phyloP scores from a whole-genome alignment of 2,888 invertebrate genomes.

The Clepsis dumicolana region DNA sequence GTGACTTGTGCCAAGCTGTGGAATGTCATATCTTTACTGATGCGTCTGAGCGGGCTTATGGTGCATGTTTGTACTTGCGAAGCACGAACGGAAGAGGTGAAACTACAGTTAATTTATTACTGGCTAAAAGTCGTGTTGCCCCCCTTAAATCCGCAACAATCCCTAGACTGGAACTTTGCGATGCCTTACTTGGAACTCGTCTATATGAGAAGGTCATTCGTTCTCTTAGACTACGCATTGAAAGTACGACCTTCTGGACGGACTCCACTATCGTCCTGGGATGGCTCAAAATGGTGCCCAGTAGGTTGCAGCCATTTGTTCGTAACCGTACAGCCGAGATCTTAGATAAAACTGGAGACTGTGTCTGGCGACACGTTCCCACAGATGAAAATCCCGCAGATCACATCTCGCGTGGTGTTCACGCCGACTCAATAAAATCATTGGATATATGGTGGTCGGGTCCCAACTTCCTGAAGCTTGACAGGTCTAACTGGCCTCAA shows the following conservation, averaged over 20 bases:
- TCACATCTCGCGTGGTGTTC: constrained; percentile 38
- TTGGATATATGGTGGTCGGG: constrained; percentile 40
- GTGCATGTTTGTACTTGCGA: constrained; percentile 45
- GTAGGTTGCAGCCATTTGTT: constrained; percentile 51
- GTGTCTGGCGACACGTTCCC: constrained; percentile 50
- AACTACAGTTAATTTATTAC: constrained; percentile 43
- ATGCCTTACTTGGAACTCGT: constrained; percentile 50
- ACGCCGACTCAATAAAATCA: neutral
- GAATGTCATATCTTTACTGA: neutral
- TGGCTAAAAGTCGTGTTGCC: constrained; percentile 52
- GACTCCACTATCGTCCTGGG: constrained; percentile 54
- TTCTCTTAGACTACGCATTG: constrained; percentile 45
- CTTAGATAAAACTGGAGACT: constrained; percentile 45
- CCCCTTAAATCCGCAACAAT: constrained; percentile 51
- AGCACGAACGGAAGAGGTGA: constrained; percentile 41
- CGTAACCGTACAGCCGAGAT: constrained; percentile 52
- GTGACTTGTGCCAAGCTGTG: neutral
- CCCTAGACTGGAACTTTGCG: constrained; percentile 54
- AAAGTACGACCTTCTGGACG: constrained; percentile 48
- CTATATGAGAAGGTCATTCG: constrained; percentile 48
- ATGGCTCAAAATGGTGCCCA: constrained; percentile 48
- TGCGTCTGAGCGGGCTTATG: neutral
- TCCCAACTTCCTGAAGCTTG: constrained; percentile 32
- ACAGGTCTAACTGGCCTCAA: constrained; percentile 25
- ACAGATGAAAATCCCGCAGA: constrained; percentile 45